Percentiles rank a stretch among this genome's conserved stretches.
Conservation (phyloP, 2,888 invertebrate species). For the Dioctria rufipes region DNA sequence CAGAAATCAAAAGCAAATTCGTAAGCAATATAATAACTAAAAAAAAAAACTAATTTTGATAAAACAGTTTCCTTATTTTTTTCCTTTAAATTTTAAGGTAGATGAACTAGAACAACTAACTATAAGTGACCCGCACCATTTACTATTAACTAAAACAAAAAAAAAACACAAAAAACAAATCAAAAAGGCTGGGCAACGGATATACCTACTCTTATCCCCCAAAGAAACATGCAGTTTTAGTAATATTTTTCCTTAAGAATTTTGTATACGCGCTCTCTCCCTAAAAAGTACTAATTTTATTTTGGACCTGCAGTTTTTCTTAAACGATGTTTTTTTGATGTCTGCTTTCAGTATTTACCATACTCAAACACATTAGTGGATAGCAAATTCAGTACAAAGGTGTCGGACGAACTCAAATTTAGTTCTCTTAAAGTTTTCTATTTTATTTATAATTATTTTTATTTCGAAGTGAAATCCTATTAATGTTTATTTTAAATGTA, state of each 20-base stretch:
- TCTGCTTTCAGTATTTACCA: no score
- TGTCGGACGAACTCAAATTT: no score
- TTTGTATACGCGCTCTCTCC: no score
- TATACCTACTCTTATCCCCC: constrained; percentile 22
- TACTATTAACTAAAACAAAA: not conserved
- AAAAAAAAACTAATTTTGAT: constrained; percentile 4
- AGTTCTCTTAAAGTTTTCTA: no score
- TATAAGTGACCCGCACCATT: constrained; percentile 29
- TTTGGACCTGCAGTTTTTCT: no score
- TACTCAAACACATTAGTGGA: no score
- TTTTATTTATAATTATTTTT: no score
- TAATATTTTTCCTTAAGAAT: constrained; percentile 26
- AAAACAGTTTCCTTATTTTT: not conserved
- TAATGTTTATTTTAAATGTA: no score
- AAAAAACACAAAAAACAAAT: not conserved
- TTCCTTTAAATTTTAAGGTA: constrained; percentile 2
- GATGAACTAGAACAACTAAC: not conserved
- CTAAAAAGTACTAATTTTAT: no score
- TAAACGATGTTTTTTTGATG: no score
- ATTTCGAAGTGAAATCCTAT: no score
- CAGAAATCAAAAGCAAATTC: constrained; percentile 14
- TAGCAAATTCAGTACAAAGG: no score
- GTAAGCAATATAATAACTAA: constrained; percentile 9
- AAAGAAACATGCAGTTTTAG: constrained; percentile 40
- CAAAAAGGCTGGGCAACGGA: constrained; percentile 19